These are phyloP conservation scores for Eremophila alpestris DNA, from an alignment of 2,797 vertebrate genomes.

Conservation along the genomic window DNA sequence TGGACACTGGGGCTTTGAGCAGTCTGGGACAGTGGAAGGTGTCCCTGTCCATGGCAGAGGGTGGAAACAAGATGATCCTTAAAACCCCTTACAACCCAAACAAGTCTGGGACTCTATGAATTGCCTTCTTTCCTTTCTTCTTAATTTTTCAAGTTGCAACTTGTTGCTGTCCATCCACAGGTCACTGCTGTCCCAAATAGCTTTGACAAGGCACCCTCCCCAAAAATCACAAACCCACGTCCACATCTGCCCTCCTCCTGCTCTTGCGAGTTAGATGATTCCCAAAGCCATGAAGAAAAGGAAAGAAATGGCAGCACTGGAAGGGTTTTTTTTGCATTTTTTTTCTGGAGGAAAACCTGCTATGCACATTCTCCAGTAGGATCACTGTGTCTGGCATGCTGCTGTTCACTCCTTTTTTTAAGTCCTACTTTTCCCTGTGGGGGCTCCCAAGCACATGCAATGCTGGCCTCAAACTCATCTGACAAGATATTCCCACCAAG, in stretches of 20 bases:
- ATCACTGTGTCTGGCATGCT: not conserved
- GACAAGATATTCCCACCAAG: not conserved
- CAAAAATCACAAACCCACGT: not conserved
- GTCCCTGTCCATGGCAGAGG: not conserved
- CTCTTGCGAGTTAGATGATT: not conserved
- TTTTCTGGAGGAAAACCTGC: not conserved
- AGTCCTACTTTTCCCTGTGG: not conserved
- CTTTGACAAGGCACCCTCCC: not conserved
- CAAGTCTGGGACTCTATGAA: not conserved
- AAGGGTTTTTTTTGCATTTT: not conserved
- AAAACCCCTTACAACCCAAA: not conserved
- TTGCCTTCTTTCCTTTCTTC: not conserved
- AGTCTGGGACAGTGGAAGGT: fast-evolving
- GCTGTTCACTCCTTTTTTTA: not conserved
- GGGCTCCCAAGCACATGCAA: not conserved
- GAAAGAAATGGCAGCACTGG: fast-evolving
- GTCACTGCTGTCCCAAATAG: not conserved
- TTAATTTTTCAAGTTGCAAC: not conserved
- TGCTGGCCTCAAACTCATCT: not conserved
- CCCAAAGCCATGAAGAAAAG: not conserved
- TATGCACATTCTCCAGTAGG: not conserved
- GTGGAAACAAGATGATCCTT: no score
- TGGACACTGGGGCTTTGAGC: fast-evolving
- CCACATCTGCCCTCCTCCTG: not conserved
- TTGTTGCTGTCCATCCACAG: not conserved